phyloP scores from a whole-genome alignment of 2,113 vertebrate genomes.

The Trichomycterus rosablanca region DNA sequence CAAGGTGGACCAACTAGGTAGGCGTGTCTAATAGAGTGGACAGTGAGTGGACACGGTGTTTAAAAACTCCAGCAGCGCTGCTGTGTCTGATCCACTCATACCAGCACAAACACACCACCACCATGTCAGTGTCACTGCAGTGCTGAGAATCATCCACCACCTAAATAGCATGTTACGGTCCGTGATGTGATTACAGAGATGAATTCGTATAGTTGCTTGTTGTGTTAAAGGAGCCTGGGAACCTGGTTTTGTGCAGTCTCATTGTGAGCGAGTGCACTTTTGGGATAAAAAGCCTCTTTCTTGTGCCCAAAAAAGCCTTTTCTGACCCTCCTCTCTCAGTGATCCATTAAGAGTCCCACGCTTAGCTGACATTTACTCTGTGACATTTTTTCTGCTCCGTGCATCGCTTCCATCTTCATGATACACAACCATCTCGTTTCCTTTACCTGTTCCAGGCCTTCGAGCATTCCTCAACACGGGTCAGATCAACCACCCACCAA shows the following conservation, averaged over 20 bases:
- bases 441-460: constrained; percentile 32
- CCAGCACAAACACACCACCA: no score
- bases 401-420: constrained; percentile 32
- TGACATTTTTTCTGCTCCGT: constrained; percentile 14
- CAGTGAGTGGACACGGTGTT: no score
- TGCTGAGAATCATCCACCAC: no score
- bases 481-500: no score
- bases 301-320: neutral
- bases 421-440: constrained; percentile 43
- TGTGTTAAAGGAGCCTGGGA: constrained; percentile 13
- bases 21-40: no score
- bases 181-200: no score
- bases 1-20: no score
- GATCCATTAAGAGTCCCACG: neutral
- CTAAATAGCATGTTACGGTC: no score
- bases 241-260: no score
- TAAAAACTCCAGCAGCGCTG: no score
- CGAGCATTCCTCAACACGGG: constrained; percentile 35
- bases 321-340: neutral
- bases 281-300: neutral
- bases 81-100: no score
- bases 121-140: no score
- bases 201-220: constrained; percentile 22
- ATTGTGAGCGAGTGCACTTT: neutral
- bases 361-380: constrained; percentile 29